phyloP scores from a whole-genome alignment of 2,888 invertebrate species.

The Drosophila eohydei region DNA sequence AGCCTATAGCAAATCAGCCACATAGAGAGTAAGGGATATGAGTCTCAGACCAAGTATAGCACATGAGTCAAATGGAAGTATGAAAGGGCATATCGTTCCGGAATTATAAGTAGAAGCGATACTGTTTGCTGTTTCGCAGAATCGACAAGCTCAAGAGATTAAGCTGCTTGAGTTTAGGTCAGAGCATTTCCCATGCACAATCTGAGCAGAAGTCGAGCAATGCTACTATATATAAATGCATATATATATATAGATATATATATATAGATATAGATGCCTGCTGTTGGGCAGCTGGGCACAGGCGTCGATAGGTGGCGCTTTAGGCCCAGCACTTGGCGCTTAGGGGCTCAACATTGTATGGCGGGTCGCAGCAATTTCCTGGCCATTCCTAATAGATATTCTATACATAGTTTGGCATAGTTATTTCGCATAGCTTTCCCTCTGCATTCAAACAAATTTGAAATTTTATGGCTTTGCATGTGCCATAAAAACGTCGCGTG shows the following conservation, averaged over 20 bases:
- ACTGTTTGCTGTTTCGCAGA: conserved; percentile 9
- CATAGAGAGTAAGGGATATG: not conserved
- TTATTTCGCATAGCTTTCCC: conserved; percentile 47
- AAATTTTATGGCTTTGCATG: conserved; percentile 57
- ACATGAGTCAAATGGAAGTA: not conserved
- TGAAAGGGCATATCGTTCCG: not conserved
- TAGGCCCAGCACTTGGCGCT: not conserved
- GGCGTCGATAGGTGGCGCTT: conserved; percentile 47
- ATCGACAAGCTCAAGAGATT: conserved; percentile 11
- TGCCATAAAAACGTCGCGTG: conserved; percentile 63
- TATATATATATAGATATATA: not conserved
- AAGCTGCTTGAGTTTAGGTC: conserved; percentile 19
- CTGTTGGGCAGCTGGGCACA: conserved; percentile 3
- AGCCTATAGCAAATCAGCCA: not conserved
- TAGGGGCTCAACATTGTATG: conserved; percentile 34
- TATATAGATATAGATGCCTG: not conserved
- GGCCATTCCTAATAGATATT: conserved; percentile 51
- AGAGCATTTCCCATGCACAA: conserved; percentile 19
- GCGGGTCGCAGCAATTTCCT: conserved; percentile 33
- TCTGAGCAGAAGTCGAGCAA: conserved; percentile 12
- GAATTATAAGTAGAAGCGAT: not conserved
- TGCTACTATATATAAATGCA: not conserved
- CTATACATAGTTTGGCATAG: conserved; percentile 57
- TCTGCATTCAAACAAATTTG: conserved; percentile 20
- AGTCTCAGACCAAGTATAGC: not conserved